Base-by-base conservation (phyloP, 2,888 invertebrate species). In the Stratiomys singularior region DNA sequence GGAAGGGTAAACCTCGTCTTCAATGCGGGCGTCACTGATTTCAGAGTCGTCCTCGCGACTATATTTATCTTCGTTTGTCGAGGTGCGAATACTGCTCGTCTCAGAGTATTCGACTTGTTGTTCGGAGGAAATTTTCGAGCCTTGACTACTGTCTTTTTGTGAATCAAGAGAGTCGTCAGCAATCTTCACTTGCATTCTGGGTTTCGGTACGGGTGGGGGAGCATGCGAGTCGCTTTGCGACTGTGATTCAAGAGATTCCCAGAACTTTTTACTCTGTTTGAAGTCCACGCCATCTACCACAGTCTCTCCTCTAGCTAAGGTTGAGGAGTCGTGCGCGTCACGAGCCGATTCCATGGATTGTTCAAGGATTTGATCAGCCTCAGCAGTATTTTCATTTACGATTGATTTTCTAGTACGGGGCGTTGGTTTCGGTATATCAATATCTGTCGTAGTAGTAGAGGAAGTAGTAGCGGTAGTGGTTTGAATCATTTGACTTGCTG, bases 381-480 rank as follows among this genome's bases (percentile, higher is more conserved):
- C 46, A 52, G 37, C 25, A 28, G 28, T 18, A 37, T 76, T 47
- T 71, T 82, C 83, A 77, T 85, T 84, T 52, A 84, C 83, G 74
- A 82, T 82, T 79, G 84, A 81, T 83, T 84, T 85, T 79, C 83
- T 84, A 80, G 84, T 84, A 79, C 89, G 87, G 74, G 89, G 89
- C 83, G 88, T 89, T 81, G 89, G 89, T 85, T 87, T 88, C 80
- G 89, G 89, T 82, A 84, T 81, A 79, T 83, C 83, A 83, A 87
- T 84, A 83, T 82, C 81, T 76, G 81, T 78, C 67, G 81, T 79
- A 76, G 78, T 80, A 25, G 60, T 23, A 18, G 13, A 25, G 11
- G 60, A 23, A 60, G 60, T 60, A 25, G 60, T 60, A 21, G 60
- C 21, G 23, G 60, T 77, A 79, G 80, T 78, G 74, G 66, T 71